phyloP scores from a whole-genome alignment of 2,797 vertebrate genomes.

The Oryzias dopingdopingensis region DNA sequence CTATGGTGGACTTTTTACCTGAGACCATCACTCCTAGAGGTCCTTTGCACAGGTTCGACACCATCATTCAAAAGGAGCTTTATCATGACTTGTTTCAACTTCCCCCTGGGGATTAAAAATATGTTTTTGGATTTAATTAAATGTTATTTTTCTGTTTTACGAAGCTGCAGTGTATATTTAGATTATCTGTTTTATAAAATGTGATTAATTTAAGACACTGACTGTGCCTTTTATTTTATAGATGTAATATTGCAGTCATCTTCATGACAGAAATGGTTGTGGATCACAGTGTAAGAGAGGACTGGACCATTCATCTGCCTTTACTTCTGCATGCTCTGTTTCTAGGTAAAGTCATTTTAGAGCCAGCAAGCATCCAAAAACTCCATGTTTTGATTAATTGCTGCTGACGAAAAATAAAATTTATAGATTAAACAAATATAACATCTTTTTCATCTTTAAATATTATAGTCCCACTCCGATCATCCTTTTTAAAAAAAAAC shows the following conservation, averaged over 20 bases:
- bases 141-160: not conserved
- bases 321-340: conserved; percentile 92
- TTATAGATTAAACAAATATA: no score
- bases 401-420: no score
- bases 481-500: no score
- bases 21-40: conserved; percentile 93
- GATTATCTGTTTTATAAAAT: not conserved
- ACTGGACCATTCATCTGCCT: conserved; percentile 96
- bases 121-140: not conserved
- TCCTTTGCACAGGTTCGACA: conserved; percentile 89
- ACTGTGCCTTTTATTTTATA: conserved; percentile 44
- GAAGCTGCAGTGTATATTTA: not conserved
- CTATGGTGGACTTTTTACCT: conserved; percentile 93
- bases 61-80: not conserved
- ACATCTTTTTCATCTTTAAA: no score
- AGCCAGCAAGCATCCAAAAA: not conserved
- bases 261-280: conserved; percentile 99
- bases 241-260: conserved; percentile 97
- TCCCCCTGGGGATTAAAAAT: no score
- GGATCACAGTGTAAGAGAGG: conserved; percentile 95
- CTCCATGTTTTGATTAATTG: no score
- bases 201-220: not conserved
- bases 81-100: not conserved
- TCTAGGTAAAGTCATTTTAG: conserved; percentile 80
- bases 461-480: no score